phyloP scores from a whole-genome alignment of 2,797 vertebrate genomes.

The Poecilia picta region DNA sequence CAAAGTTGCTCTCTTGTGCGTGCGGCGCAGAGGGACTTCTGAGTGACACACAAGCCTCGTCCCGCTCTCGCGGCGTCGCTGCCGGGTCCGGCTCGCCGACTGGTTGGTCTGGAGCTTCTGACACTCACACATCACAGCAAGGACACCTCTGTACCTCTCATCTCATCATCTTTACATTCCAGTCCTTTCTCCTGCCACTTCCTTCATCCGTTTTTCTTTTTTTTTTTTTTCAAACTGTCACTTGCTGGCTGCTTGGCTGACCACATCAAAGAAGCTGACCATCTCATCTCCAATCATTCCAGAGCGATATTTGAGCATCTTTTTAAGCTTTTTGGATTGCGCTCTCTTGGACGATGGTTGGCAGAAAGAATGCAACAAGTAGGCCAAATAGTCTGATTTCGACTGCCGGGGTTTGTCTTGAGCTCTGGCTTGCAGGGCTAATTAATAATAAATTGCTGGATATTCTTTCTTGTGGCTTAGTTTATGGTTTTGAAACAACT shows the following conservation, averaged over 20 bases:
- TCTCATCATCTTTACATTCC: conserved; percentile 24
- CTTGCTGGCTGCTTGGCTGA: conserved; percentile 24
- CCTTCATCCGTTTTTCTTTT: conserved; percentile 16
- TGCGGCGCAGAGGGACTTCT: conserved; percentile 15
- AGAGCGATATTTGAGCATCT: conserved; percentile 21
- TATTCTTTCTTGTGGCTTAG: conserved; percentile 1
- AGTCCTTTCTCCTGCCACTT: conserved; percentile 1
- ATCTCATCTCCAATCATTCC: conserved; percentile 34
- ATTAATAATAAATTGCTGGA: conserved; percentile 24
- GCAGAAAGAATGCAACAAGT: conserved; percentile 9
- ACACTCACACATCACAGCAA: conserved; percentile 56
- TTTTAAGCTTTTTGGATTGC: conserved; percentile 37
- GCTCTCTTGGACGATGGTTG: conserved; percentile 8
- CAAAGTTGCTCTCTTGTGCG: conserved; percentile 39
- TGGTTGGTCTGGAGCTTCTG: conserved; percentile 46
- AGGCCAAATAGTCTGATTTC: neutral
- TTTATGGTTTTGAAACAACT: neutral
- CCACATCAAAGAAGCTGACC: conserved; percentile 24
- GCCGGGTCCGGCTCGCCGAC: conserved; percentile 24
- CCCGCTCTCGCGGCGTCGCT: conserved; percentile 38
- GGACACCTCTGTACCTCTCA: conserved; percentile 45
- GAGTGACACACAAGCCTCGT: conserved; percentile 36
- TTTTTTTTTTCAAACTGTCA: conserved; percentile 10
- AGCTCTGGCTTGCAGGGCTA: conserved; percentile 16
- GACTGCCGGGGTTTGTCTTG: conserved; percentile 2